Conservation (phyloP, 2,113 vertebrate genomes). For the Grammomys surdaster region DNA sequence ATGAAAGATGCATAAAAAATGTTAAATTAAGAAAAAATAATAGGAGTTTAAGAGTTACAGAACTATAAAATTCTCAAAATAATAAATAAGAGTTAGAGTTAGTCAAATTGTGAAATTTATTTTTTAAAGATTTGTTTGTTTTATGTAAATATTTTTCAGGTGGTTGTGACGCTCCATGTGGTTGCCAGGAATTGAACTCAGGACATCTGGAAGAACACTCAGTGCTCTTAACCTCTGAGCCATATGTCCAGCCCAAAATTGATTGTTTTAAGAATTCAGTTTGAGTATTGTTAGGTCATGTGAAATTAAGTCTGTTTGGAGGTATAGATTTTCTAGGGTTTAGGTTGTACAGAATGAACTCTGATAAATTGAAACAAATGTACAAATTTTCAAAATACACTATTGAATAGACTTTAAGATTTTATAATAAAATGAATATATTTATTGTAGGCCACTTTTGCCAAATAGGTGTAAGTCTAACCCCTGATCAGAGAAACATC, state of each 20-base stretch:
- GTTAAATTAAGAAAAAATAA: neutral
- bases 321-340: neutral
- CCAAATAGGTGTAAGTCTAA: neutral
- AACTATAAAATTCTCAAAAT: neutral
- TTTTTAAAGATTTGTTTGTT: no score
- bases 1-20: neutral
- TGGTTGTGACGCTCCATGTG: no score
- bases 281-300: no score
- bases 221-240: no score
- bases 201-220: no score
- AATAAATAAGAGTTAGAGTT: neutral
- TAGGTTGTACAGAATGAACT: neutral
- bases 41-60: neutral
- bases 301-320: neutral
- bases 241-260: no score
- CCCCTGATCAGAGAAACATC: neutral
- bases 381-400: neutral
- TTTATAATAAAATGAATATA: neutral
- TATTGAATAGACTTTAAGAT: neutral
- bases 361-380: neutral
- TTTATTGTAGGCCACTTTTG: neutral
- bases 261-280: neutral
- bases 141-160: no score
- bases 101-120: neutral
- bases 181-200: no score